Conservation (phyloP, 2,797 vertebrate species). For the Dicrostonyx torquatus region DNA sequence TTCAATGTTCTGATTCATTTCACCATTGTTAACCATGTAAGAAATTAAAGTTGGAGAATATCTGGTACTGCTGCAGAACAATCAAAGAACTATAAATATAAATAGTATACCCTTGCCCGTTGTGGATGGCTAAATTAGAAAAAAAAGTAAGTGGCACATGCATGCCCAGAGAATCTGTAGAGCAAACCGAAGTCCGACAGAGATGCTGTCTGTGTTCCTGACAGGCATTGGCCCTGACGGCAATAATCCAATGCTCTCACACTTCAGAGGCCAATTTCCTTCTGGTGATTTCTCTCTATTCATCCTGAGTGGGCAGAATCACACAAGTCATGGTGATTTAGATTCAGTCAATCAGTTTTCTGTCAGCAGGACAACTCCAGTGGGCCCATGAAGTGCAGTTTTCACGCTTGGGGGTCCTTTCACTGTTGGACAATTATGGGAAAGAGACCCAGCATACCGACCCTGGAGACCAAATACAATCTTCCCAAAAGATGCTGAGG, state of each 20-base stretch:
- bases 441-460: slow-evolving; percentile 74
- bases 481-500: slow-evolving; percentile 75
- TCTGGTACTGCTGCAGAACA: not conserved
- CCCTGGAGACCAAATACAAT: slow-evolving; percentile 78
- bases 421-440: slow-evolving; percentile 77
- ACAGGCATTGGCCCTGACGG: slow-evolving; percentile 73
- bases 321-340: slow-evolving; percentile 73
- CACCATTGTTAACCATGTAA: not conserved
- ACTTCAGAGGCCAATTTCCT: slow-evolving; percentile 73
- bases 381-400: slow-evolving; percentile 63
- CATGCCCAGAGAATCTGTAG: not conserved
- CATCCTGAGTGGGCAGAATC: slow-evolving; percentile 69
- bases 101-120: not conserved
- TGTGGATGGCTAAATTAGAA: not conserved
- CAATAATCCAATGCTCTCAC: slow-evolving; percentile 66
- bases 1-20: not conserved
- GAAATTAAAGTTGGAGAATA: slow-evolving; percentile 16
- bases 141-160: not conserved
- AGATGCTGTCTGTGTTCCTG: not conserved
- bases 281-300: slow-evolving; percentile 75
- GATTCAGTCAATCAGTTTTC: slow-evolving; percentile 76
- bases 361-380: slow-evolving; percentile 73
- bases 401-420: slow-evolving; percentile 78
- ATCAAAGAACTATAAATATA: not conserved
- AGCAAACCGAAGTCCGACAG: not conserved